Evolutionary conservation across 1,140 invertebrate genomes (phyloP), one percentile per base, ranked within the genome.

Genomic region (Drosophila azteca): DNA sequence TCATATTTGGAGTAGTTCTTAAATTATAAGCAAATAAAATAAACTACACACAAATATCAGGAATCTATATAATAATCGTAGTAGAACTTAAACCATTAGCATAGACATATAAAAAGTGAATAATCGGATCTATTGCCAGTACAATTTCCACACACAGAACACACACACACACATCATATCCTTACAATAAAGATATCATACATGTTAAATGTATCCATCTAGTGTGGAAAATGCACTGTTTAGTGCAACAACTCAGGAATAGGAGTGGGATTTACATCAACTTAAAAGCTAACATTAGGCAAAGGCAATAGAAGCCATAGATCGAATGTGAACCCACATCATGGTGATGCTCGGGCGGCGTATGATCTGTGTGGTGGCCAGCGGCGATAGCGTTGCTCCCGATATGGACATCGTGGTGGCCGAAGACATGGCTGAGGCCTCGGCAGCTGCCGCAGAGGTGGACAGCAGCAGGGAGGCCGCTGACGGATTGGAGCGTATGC

Each of bases 311-410:
- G 26, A 39, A 63, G 51, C 39, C 48, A 50, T 26, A 35, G 62
- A 22, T 35, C 22, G 44, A 64, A 50, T 45, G 35, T 54, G 24
- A 87, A 92, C 91, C 82, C 90, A 92, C 83, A 87, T 92, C 91
- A 92, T 91, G 60, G 88, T 92, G 73, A 91, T 76, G 80, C 90
- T 92, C 52, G 91, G 91, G 53, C 91, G 83, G 44, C 91, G 80
- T 62, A 92, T 90, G 17, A 88, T 83, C 63, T 90, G 90, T n/a
- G 90, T 90, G 31, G 90, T 90, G 64, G 90, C 89, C 69, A 91
- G 73, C 46, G 91, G 90, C 20, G 91, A 91, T 6, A 91, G 70
- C 9, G 91, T 90, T 31, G 90, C 82, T 22, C 90, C 83, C 22
- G 73, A 66, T 11, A 87, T 51, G 26, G 88, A 75, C 71, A 75